Evolutionary conservation across 2,797 vertebrate genomes (phyloP).

Genomic region (Rhabdophis nuchalis): DNA sequence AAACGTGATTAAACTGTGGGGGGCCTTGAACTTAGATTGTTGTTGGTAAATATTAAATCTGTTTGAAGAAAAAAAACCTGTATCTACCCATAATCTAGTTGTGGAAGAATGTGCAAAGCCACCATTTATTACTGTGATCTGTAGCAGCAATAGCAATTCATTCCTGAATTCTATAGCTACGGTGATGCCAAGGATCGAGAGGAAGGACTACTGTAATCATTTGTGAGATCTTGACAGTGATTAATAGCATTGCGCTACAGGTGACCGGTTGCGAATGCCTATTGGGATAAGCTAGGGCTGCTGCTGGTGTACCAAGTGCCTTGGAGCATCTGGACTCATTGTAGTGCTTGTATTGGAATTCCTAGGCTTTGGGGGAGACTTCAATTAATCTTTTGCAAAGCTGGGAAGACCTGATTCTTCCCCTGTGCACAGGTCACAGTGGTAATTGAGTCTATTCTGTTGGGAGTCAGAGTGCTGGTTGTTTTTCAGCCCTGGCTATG

Average conservation of each 20-base stretch:
- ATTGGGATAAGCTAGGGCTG: neutral
- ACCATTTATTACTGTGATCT: neutral
- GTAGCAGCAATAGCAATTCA: neutral
- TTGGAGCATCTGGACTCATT: neutral
- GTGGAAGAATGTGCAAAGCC: neutral
- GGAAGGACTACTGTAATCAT: neutral
- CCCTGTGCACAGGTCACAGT: neutral
- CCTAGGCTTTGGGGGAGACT: neutral
- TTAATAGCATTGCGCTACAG: neutral
- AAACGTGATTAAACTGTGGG: neutral
- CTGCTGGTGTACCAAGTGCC: neutral
- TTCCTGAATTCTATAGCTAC: neutral
- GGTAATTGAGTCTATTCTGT: neutral
- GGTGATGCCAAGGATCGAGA: neutral
- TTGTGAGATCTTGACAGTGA: neutral
- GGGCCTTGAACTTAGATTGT: neutral
- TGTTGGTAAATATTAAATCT: neutral
- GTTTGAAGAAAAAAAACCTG: neutral
- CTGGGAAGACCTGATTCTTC: neutral
- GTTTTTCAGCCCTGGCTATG: neutral
- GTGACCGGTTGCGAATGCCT: neutral
- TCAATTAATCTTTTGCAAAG: neutral
- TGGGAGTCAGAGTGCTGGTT: neutral
- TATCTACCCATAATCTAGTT: neutral
- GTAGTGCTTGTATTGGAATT: neutral